phyloP scores from a whole-genome alignment of 2,113 vertebrate genomes.

The Callionymus lyra region DNA sequence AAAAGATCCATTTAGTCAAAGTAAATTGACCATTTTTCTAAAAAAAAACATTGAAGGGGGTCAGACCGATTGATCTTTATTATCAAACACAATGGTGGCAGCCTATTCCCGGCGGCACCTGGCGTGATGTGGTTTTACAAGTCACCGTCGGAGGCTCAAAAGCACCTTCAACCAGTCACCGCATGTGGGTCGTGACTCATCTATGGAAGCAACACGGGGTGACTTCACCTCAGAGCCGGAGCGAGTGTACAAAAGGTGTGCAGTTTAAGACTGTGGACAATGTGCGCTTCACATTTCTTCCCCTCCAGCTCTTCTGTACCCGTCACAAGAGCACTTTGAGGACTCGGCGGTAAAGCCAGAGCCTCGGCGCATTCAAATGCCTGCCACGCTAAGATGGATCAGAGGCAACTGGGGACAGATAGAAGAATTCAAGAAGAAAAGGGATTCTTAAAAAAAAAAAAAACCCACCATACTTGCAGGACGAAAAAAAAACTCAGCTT shows the following conservation, averaged over 20 bases:
- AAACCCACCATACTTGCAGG: constrained; percentile 10
- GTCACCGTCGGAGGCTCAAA: constrained; percentile 14
- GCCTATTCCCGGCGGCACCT: too few species aligned
- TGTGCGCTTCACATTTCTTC: constrained; percentile 44
- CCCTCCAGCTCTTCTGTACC: constrained; percentile 44
- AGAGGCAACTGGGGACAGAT: constrained; percentile 34
- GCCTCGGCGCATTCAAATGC: constrained; percentile 52
- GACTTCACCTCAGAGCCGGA: constrained; percentile 31
- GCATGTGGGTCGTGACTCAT: constrained; percentile 42
- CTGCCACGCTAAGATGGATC: constrained; percentile 38
- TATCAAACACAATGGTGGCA: too few species aligned
- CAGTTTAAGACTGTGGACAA: constrained; percentile 32
- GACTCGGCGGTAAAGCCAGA: constrained; percentile 39
- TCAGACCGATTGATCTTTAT: too few species aligned
- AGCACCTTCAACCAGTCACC: too few species aligned
- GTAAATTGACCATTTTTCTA: too few species aligned
- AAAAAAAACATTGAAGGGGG: constrained; percentile 25
- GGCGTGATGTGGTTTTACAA: constrained; percentile 7
- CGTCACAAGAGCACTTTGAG: constrained; percentile 54
- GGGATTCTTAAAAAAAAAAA: constrained; percentile 32
- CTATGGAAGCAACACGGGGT: constrained; percentile 28
- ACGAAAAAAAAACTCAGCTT: constrained; percentile 1
- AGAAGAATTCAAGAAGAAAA: constrained; percentile 19
- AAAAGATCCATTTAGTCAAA: too few species aligned
- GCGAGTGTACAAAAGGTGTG: constrained; percentile 11